Base-by-base conservation (phyloP, 1,140 invertebrate species). In the Armadillidium nasatum region DNA sequence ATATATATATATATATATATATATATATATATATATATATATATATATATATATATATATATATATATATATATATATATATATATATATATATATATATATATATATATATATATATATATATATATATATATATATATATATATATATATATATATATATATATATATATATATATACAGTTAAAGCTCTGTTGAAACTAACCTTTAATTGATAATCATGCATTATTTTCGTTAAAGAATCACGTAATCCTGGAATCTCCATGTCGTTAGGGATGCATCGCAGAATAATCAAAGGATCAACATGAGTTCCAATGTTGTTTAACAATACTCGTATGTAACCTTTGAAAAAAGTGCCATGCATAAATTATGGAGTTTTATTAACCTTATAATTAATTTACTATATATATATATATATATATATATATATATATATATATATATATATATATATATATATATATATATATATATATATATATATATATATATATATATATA, bases 211-310 rank as follows among this genome's bases (percentile, higher is more conserved):
- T 50, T 50, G 46, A 50, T 50, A 50, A 50, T 78, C 79, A 22
- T 80, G 76, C 43, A 80, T 75, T 33, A 80, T 80, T 54, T 78
- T 80, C 22, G 72, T 72, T 19, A 80, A 69, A 7, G 79, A 72
- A 22, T 74, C 76, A 50, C 77, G 74, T 0, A 80, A 74, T 11
- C 79, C 79, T 19, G 79, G 79, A 19, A 80, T 76, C 22, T 80
- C 76, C 69, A 80, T 44, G 10, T 74, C 75, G 0, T 50, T 68
- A 0, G 76, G 79, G 15, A 80, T 80, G 11, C 74, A 73, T 89
- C 83, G 76, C 87, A 86, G 82, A 75, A 82, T 80, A 78, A 82
- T 74, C 44, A 78, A 67, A 15, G 77, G 76, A 46, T 78, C 79
- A 67, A 80, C 77, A 74, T 76, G 77, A 0, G 77, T 78, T 7